phyloP scores from a whole-genome alignment of 2,113 vertebrate genomes.

The Antennarius striatus region DNA sequence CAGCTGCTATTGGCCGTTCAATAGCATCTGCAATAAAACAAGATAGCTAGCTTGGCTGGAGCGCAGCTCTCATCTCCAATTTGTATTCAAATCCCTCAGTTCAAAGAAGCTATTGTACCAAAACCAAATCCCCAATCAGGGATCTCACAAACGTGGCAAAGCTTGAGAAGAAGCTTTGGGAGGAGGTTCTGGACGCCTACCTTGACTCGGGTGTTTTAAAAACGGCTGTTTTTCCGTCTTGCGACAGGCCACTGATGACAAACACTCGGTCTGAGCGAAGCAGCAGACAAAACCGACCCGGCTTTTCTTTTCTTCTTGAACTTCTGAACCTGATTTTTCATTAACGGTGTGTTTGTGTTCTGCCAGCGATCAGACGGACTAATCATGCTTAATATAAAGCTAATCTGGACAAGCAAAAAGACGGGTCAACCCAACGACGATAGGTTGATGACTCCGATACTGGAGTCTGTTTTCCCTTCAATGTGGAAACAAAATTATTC shows the following conservation, averaged over 20 bases:
- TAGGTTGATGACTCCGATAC: no score
- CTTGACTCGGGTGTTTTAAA: constrained; percentile 9
- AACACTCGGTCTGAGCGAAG: not conserved
- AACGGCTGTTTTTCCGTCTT: not conserved
- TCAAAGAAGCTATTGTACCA: constrained; percentile 18
- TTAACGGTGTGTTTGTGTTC: not conserved
- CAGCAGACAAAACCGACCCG: constrained; percentile 9
- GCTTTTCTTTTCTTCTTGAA: not conserved
- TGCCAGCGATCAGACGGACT: not conserved
- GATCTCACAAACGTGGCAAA: constrained; percentile 10
- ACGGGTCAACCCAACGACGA: no score
- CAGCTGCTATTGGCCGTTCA: constrained; percentile 35
- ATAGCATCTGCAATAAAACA: constrained; percentile 7
- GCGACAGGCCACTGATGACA: constrained; percentile 1
- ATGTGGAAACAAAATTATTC: no score
- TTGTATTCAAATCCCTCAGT: constrained; percentile 2
- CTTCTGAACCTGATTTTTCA: constrained; percentile 8
- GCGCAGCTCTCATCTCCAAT: constrained; percentile 16
- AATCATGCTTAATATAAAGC: no score
- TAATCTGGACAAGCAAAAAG: no score
- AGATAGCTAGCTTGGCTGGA: constrained; percentile 2
- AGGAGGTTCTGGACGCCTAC: not conserved
- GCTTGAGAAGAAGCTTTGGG: constrained; percentile 9
- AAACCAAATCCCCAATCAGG: constrained; percentile 12
- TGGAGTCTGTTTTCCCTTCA: no score